phyloP scores from a whole-genome alignment of 2,888 invertebrate genomes.

The Eilema depressum region DNA sequence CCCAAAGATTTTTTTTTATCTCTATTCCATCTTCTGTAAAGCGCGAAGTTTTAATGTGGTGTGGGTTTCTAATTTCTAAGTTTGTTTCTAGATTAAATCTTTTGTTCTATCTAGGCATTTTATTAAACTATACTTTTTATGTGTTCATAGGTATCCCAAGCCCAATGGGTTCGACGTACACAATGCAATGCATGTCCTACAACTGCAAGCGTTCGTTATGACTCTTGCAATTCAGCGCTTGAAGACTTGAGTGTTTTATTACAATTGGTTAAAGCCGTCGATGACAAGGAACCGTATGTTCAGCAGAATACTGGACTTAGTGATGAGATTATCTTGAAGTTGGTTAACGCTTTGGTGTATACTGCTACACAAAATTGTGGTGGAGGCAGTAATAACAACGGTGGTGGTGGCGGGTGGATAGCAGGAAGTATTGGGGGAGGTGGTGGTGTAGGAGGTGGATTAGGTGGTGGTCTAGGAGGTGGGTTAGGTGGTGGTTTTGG shows the following conservation, averaged over 20 bases:
- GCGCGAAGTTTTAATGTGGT: too few relatives aligned
- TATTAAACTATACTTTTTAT: neutral
- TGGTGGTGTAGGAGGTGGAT: conserved; percentile 23
- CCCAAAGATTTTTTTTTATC: too few relatives aligned
- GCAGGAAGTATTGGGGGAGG: neutral
- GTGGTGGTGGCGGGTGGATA: conserved; percentile 4
- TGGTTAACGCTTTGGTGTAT: conserved; percentile 72
- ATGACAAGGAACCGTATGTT: conserved; percentile 36
- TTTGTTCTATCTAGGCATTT: too few relatives aligned
- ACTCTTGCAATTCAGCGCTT: conserved; percentile 51
- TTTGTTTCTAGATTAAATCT: too few relatives aligned
- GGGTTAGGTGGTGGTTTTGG: conserved; percentile 25
- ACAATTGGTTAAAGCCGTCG: conserved; percentile 47
- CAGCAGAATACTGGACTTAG: conserved; percentile 47
- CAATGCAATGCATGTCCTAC: conserved; percentile 27
- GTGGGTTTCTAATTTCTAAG: too few relatives aligned
- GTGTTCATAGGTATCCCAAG: conserved; percentile 56
- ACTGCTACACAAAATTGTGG: conserved; percentile 63
- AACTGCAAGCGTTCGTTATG: conserved; percentile 31
- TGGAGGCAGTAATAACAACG: conserved; percentile 18
- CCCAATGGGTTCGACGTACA: conserved; percentile 39
- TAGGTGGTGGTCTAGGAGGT: conserved; percentile 37
- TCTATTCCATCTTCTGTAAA: too few relatives aligned
- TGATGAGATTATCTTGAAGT: conserved; percentile 71
- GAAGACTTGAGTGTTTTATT: conserved; percentile 56